Evolutionary conservation across 2,888 invertebrate genomes (phyloP), one percentile per base, ranked within the genome.

Genomic region (Leucophenga montana): DNA sequence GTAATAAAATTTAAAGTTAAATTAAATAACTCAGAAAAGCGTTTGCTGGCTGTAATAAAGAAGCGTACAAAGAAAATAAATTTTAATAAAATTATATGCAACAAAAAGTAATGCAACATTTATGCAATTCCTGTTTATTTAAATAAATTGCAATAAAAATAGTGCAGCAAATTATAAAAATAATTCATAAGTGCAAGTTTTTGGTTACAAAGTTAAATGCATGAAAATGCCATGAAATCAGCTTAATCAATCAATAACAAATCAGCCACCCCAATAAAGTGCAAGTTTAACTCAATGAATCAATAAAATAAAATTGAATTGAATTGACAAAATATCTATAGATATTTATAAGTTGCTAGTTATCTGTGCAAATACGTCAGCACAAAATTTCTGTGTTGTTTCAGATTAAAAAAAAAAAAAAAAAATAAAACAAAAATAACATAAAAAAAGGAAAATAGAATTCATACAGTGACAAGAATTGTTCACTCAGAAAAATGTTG

Each of bases 41-140:
- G 53, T 16, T 53, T 53, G 53, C 8, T 39, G 39, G 39, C 39
- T 39, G 39, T 39, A 5, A 39, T 39, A 27, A n/a, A 18, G 4
- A 56, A 22, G 6, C 16, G 20, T 18, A 22, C 56, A 56, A 56
- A 56, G 3, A 50, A 56, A n/a, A 46, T 16, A 62, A 46, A 39
- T 39, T 33, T 54, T 33, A 14, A 44, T 20, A n/a, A 11, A 46
- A 66, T 16, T 71, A 66, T 70, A 62, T 9, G 20, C 66, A 66
- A 68, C 48, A 48, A 73, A 66, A 61, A 61, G 66, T 72, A 69
- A 66, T 62, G 66, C 53, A 62, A 62, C 33, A n/a, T n/a, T n/a
- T n/a, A n/a, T n/a, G n/a, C n/a, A n/a, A n/a, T n/a, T n/a, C n/a
- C n/a, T n/a, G n/a, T n/a, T n/a, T n/a, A 61, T 16, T 18, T 44